Conservation (phyloP, 2,888 invertebrate species). For the Geotrupes spiniger region DNA sequence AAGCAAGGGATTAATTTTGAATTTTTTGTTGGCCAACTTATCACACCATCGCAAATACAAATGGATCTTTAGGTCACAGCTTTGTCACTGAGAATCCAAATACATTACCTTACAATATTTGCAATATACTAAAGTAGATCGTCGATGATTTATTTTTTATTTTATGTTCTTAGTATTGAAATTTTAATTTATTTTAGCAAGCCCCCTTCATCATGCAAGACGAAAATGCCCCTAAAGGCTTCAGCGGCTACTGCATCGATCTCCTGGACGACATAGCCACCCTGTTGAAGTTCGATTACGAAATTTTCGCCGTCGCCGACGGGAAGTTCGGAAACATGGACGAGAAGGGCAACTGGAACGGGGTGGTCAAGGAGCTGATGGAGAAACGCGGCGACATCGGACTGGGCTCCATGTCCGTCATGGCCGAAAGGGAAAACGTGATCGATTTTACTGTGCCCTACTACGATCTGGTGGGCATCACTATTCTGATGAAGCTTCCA, state of each 20-base stretch:
- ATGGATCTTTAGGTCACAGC: no score
- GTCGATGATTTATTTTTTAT: neutral
- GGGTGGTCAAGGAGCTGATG: conserved; percentile 57
- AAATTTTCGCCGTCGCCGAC: conserved; percentile 77
- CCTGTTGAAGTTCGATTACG: conserved; percentile 86
- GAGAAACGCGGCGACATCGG: conserved; percentile 90
- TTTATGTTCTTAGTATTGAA: no score
- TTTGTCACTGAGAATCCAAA: no score
- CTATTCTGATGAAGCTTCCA: conserved; percentile 91
- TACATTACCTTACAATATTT: no score
- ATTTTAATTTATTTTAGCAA: conserved; percentile 59
- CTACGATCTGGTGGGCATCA: conserved; percentile 96
- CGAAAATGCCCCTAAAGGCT: conserved; percentile 62
- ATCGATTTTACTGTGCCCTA: conserved; percentile 98
- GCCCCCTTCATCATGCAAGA: conserved; percentile 79
- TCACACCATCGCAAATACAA: no score
- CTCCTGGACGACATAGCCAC: conserved; percentile 83
- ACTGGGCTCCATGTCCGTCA: conserved; percentile 89
- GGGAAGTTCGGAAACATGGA: conserved; percentile 87
- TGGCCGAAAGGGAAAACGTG: conserved; percentile 95
- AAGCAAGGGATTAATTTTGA: no score
- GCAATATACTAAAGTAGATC: no score
- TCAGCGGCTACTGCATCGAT: conserved; percentile 91
- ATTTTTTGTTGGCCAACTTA: neutral
- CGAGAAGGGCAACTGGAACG: conserved; percentile 70